Base-by-base conservation (phyloP, 2,113 vertebrate genomes). In the Callaeas wilsoni region DNA sequence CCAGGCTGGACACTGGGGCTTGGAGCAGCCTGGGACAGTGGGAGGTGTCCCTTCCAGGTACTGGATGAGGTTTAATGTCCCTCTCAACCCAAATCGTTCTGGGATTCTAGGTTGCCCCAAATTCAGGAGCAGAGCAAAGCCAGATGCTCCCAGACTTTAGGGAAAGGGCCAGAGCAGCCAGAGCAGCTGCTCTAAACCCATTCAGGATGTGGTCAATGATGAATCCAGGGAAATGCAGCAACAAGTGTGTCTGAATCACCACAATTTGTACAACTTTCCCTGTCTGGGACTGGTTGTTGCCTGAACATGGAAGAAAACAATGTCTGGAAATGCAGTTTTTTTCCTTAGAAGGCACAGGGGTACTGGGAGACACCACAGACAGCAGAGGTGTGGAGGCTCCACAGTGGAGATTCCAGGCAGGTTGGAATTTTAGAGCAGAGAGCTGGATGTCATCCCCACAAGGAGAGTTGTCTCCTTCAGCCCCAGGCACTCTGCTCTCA, bases 121-220 rank as follows among this genome's bases (percentile, higher is more conserved):
- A 33, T 4, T 19, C 1, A 6, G 69, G 7, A 52, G 26, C 26
- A 21, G 41, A 60, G 41, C n/a, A 80, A 37, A 84, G 41, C 37
- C 35, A 20, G 39, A 5, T 5, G 21, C 11, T 56, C 21, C 8
- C 44, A 69, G 69, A 13, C 8, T 6, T 2, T 0, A 21, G 53
- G 60, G 67, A 10, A 44, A 60, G 8, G 19, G 5, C 26, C 44
- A n/a, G 44, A 63, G 35, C 2, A 1, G 50, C 73, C 44, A n/a
- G 44, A 63, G 35, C 2, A 1, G 50, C 73, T 74, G 85, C 74
- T 18, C 3, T 2, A 3, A 81, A 12, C 16, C 50, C 13, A 0
- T 7, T 9, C 9, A 41, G n/a, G 64, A 41, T 6, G 42, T 3
- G n/a, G 49, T 9, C 59, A 13, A 0, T 4, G 27, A 17, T 1